phyloP scores from a whole-genome alignment of 2,113 vertebrate species.

The Nipponia nippon region DNA sequence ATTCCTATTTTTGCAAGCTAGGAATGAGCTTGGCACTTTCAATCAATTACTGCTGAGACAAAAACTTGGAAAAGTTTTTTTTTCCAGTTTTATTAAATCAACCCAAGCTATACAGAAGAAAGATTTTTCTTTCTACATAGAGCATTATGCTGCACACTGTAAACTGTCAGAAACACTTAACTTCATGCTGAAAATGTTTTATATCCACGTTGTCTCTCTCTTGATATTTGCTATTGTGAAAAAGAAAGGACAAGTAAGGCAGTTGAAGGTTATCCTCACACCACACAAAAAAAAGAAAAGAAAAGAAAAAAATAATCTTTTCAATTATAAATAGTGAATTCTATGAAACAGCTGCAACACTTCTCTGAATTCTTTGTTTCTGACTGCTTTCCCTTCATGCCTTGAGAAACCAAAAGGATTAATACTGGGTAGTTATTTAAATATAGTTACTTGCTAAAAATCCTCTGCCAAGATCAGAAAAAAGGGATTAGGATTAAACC shows the following conservation, averaged over 20 bases:
- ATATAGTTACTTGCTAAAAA: constrained; percentile 82
- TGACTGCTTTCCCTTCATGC: constrained; percentile 68
- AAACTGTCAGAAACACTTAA: constrained; percentile 39
- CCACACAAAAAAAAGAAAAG: background rate
- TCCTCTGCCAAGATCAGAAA: constrained; percentile 84
- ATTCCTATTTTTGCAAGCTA: background rate
- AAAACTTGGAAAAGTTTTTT: background rate
- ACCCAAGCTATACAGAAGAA: background rate
- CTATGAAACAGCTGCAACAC: constrained; percentile 76
- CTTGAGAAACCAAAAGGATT: constrained; percentile 84
- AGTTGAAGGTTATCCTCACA: constrained; percentile 54
- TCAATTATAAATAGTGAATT: constrained; percentile 72
- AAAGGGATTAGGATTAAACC: constrained; percentile 85
- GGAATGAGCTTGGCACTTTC: background rate
- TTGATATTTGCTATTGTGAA: constrained; percentile 32
- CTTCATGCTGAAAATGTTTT: constrained; percentile 19
- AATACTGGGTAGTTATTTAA: constrained; percentile 86
- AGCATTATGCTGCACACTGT: background rate
- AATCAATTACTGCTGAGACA: background rate
- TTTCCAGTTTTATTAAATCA: background rate
- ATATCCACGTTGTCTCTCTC: background rate
- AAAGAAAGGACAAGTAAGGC: constrained; percentile 43
- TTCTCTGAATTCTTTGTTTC: constrained; percentile 81
- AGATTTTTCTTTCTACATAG: background rate
- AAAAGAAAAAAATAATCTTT: constrained; percentile 26